phyloP scores from a whole-genome alignment of 1,140 invertebrate genomes.

The Cataglyphis hispanica region DNA sequence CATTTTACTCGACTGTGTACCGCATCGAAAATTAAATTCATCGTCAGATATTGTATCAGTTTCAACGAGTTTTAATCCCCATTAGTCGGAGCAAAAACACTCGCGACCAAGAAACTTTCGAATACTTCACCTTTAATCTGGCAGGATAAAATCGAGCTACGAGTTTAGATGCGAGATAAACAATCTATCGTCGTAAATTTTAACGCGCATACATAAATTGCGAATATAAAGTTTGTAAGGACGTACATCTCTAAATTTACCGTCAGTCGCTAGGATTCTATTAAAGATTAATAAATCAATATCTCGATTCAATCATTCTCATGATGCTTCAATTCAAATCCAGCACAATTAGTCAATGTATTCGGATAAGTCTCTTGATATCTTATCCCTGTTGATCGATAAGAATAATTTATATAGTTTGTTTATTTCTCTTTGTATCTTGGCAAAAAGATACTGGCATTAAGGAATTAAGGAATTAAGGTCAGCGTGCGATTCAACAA shows the following conservation, averaged over 20 bases:
- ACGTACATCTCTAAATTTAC: not conserved
- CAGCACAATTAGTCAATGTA: not conserved
- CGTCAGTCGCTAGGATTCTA: not conserved
- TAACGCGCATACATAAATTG: not conserved
- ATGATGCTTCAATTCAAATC: not conserved
- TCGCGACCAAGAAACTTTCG: not conserved
- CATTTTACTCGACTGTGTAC: not conserved
- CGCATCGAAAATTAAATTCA: not conserved
- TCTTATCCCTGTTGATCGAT: not conserved
- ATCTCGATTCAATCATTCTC: not conserved
- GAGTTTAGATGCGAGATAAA: not conserved
- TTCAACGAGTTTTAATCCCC: not conserved
- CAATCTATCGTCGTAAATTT: not conserved
- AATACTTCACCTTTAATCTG: too few relatives aligned
- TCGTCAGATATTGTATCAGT: not conserved
- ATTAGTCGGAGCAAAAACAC: not conserved
- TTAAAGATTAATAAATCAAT: not conserved
- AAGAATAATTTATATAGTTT: not conserved
- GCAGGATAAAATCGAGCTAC: not conserved
- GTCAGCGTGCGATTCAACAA: slow-evolving; percentile 7
- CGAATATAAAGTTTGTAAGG: not conserved
- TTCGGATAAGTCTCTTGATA: not conserved
- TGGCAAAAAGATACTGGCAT: slow-evolving; percentile 3
- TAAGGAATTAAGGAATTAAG: slow-evolving; percentile 49
- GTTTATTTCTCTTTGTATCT: not conserved